Conservation (phyloP, 2,797 vertebrate species). For the Chelmon rostratus region DNA sequence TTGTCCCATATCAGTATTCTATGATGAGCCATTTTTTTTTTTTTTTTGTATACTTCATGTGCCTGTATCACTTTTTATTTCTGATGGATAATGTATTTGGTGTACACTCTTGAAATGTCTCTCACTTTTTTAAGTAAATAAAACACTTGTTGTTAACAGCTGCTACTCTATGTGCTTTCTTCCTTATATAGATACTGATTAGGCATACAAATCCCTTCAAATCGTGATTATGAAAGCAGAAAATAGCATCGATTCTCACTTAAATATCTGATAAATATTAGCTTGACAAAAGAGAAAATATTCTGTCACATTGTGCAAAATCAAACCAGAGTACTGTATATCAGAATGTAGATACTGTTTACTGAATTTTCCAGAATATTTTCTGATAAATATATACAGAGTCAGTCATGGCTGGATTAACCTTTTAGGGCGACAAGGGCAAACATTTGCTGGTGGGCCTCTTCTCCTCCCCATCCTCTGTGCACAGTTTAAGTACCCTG, state of each 20-base stretch:
- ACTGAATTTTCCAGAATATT: constrained; percentile 8
- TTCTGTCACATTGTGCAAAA: not conserved
- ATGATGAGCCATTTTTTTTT: constrained; percentile 75
- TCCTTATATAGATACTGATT: not conserved
- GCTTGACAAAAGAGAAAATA: not conserved
- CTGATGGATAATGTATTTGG: constrained; percentile 75
- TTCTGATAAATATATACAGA: constrained; percentile 6
- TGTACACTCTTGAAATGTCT: constrained; percentile 69
- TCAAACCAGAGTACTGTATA: not conserved
- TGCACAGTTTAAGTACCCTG: not conserved
- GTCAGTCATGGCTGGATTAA: constrained; percentile 25
- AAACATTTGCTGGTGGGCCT: not conserved
- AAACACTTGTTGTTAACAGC: constrained; percentile 72
- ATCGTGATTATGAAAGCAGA: not conserved
- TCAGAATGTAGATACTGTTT: not conserved
- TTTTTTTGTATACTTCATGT: constrained; percentile 75
- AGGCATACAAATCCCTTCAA: not conserved
- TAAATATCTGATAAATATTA: not conserved
- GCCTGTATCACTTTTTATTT: constrained; percentile 70
- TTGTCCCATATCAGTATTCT: constrained; percentile 79
- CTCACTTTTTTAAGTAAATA: constrained; percentile 86
- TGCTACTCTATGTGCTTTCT: not conserved
- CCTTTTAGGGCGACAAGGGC: not conserved
- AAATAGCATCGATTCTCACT: not conserved
- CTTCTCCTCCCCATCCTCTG: not conserved